Conservation (phyloP, 2,888 invertebrate genomes). For the Andrena fulva region DNA sequence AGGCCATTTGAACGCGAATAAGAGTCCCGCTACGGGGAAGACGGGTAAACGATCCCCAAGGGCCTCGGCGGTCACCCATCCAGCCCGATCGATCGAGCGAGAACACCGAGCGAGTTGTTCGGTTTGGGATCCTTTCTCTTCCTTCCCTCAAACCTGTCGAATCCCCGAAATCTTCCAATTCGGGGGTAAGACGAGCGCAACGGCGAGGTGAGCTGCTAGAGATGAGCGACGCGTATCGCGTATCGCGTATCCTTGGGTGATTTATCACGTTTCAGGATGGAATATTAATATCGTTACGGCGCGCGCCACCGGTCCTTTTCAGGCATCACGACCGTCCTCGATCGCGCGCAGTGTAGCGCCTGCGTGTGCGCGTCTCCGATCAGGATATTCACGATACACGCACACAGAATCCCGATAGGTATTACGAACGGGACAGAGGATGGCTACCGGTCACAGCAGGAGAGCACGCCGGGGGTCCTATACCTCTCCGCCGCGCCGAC, state of each 20-base stretch:
- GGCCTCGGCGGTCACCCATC: neutral
- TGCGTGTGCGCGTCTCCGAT: constrained; percentile 21
- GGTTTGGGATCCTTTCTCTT: neutral
- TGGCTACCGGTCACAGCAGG: constrained; percentile 85
- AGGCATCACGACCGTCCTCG: constrained; percentile 38
- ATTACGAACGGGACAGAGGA: constrained; percentile 84
- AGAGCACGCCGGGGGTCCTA: constrained; percentile 83
- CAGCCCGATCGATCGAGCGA: neutral
- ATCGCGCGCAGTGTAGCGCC: constrained; percentile 24
- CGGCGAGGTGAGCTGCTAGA: constrained; percentile 47
- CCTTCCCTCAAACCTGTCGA: neutral
- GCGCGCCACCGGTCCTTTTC: constrained; percentile 67
- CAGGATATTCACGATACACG: constrained; percentile 52
- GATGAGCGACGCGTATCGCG: constrained; percentile 64
- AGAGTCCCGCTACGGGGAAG: neutral
- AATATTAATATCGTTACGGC: constrained; percentile 81
- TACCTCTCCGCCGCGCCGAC: constrained; percentile 69
- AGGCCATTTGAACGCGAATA: neutral
- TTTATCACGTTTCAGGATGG: constrained; percentile 77
- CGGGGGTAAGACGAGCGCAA: constrained; percentile 53
- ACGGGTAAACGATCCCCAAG: neutral
- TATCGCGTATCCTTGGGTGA: constrained; percentile 69
- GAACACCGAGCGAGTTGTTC: neutral
- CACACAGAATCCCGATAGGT: constrained; percentile 71
- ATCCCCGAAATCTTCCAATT: neutral